These are phyloP conservation scores for Pseudonaja textilis DNA, from an alignment of 2,113 vertebrate genomes.

Conservation along the genomic window DNA sequence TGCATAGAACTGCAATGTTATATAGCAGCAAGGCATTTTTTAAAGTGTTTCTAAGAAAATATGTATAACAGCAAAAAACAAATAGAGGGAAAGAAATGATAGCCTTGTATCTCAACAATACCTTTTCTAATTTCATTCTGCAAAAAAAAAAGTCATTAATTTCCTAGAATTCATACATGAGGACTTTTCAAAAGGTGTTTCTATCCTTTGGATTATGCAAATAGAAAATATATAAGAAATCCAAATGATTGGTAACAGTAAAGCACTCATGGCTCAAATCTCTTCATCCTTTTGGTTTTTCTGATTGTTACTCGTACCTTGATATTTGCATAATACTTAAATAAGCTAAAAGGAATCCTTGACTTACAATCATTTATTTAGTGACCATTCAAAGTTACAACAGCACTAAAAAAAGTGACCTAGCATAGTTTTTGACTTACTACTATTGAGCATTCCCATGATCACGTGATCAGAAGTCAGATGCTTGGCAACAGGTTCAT, in stretches of 20 bases:
- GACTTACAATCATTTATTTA: too few relatives aligned
- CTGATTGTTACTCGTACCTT: conserved; percentile 6
- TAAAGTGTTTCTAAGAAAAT: neutral
- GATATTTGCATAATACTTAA: neutral
- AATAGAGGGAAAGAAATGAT: neutral
- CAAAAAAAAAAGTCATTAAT: neutral
- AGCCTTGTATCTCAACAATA: conserved; percentile 11
- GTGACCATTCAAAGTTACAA: too few relatives aligned
- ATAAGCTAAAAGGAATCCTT: too few relatives aligned
- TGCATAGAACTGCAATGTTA: neutral
- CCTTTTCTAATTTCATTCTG: neutral
- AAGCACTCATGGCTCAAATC: neutral
- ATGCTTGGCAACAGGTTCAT: too few relatives aligned
- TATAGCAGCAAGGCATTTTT: neutral
- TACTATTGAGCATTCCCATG: too few relatives aligned
- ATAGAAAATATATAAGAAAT: neutral
- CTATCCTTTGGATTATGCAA: neutral
- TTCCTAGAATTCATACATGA: neutral
- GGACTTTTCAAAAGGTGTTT: conserved; percentile 3
- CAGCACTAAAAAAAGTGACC: too few relatives aligned
- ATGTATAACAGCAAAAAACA: neutral
- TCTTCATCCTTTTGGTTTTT: neutral
- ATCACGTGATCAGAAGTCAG: too few relatives aligned
- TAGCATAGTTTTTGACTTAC: too few relatives aligned
- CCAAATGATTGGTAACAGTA: conserved; percentile 2